Evolutionary conservation across 2,113 vertebrate genomes (phyloP), one percentile per base, ranked within the genome.

Genomic region (Cranoglanis bouderius): DNA sequence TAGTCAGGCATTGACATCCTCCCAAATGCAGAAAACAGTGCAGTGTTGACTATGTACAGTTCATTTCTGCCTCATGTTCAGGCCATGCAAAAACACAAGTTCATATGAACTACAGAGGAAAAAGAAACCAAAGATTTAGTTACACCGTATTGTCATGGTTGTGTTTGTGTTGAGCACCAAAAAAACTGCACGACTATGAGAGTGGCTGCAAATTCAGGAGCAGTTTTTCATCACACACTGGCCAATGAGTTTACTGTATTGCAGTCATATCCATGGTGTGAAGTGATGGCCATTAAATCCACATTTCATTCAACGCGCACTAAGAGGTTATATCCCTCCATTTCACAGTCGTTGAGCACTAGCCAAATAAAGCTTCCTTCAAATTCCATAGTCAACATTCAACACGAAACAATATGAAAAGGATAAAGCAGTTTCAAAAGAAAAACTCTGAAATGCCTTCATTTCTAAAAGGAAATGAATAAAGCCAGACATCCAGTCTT

Each of bases 381-480:
- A 29, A 10, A 75, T 32, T 74, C 43, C 29, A 57, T 24, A n/a
- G 65, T 49, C 49, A 65, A 61, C 67, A 49, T 84, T 61, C 53
- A 32, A 65, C 85, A 81, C 32, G 1, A 38, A 63, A 82, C 6
- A n/a, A 80, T 80, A 85, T 26, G 86, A 61, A 61, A n/a, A 32
- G 35, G 80, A n/a, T 80, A 72, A 55, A 16, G 29, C 26, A 21
- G 12, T 75, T 85, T 46, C 49, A 57, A 61, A 86, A 78, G 40
- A 51, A 86, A 78, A 49, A 29, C 59, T 35, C 46, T n/a, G 32
- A 53, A 83, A 82, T 67, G 43, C 43, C 67, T 88, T 85, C 87
- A 86, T 90, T 90, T 90, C 89, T 83, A 90, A 83, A 90, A 61
- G 85, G 67, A 86, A 88, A 90, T 84, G 72, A 87, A 83, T 81